Base-by-base conservation (phyloP, 2,888 invertebrate genomes). In the Autographa pulchrina region DNA sequence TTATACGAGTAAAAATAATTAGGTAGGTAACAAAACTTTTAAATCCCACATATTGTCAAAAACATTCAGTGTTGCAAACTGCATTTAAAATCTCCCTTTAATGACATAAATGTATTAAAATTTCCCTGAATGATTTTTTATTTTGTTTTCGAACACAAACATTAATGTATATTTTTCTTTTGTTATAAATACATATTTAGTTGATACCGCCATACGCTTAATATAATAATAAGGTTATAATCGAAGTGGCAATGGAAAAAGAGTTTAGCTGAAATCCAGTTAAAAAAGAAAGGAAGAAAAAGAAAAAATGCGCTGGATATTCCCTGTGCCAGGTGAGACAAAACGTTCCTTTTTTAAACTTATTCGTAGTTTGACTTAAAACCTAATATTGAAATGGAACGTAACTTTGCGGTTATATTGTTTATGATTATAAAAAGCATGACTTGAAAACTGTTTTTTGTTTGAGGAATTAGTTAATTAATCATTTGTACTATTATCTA, bases 231-330 rank as follows among this genome's bases (percentile, higher is more conserved):
- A 77, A 74, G 60, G 69, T 74, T n/a, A 68, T 68, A 70, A 70
- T 74, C 70, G 67, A 71, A 70, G 79, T 69, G 74, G 74, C 60
- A 77, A 87, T 86, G 81, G 82, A 77, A 78, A 78, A 80, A 79
- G 78, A 82, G 82, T 81, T 80, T 72, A 90, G 89, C 88, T 90
- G 89, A 90, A 81, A 43, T 63, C 25, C 62, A 72, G 68, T 77
- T 77, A 60, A 66, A 77, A 76, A 81, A 61, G 63, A 65, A 72
- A 70, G 72, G 74, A 75, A 72, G 77, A 88, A 89, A 83, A 80
- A 84, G 89, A 85, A 94, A 93, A 90, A 92, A 91, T 96, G 96
- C 94, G 93, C 90, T 96, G 96, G 96, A 96, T 96, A 90, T 94
- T 96, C 84, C 96, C 95, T 86, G 95, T 96, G 75, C 96, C 95